Evolutionary conservation across 2,888 invertebrate species (phyloP), one percentile per base, ranked within the genome.

Genomic region (Odontomyia ornata): DNA sequence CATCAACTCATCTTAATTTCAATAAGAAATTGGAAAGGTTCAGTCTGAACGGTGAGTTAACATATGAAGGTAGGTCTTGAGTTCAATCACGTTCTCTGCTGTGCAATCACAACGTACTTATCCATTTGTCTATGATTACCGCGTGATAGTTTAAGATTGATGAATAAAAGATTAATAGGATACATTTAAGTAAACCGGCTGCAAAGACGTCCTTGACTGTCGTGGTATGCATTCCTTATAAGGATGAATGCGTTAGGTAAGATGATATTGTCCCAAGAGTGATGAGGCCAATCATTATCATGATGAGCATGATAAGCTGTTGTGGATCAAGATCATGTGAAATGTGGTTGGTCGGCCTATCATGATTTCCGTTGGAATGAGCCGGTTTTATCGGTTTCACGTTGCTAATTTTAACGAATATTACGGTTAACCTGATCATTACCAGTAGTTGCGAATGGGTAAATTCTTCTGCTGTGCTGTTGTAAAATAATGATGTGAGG

Each of bases 401-500:
- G 64, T 64, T 64, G 28, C 30, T 64, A 64, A 64, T 64, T 64
- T 28, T n/a, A 64, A 28, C 64, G 25, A 64, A 64, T 30, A 30
- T 25, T 64, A 64, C 64, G n/a, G 64, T 30, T 23, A 64, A 30
- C 64, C 60, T 28, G 30, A 15, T 27, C 64, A 23, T 64, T 64
- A 28, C 30, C n/a, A 64, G 25, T 27, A 64, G 64, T 27, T 36
- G 36, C 9, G 36, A 36, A 36, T 36, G 36, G 9, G 36, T 36
- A 36, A 36, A 36, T 36, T 5, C 9, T 36, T 36, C 36, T 36
- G 5, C 9, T 36, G 3, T 36, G 36, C 3, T 36, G 36, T 60
- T 60, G 1, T 23, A 23, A 60, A 13, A 23, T 25, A 60, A 4
- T 18, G n/a, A 60, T 11, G 60, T 21, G 15, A 60, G 60, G 36